Evolutionary conservation across 1,140 invertebrate genomes (phyloP), one percentile per base, ranked within the genome.

Genomic region (Leptoteleia sp.): DNA sequence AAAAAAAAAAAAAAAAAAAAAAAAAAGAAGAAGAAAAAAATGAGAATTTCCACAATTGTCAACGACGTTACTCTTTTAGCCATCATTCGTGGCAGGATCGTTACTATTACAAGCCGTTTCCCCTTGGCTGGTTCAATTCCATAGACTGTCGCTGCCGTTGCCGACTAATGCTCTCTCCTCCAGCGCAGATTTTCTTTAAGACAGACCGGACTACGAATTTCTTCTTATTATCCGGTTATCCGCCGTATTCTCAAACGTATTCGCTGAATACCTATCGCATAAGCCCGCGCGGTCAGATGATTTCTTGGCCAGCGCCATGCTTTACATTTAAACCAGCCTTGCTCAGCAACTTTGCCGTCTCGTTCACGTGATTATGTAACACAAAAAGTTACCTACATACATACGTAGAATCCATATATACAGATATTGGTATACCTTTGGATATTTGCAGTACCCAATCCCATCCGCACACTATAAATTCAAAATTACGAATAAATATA

Each of bases 191-290:
- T 80, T 67, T 62, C 48, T 57, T 38, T 43, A 47, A 43, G 54
- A 48, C 68, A 57, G 29, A 79, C 79, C 48, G 19, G 61, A 35
- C 48, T 40, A 62, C 78, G 72, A 82, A 86, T 82, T 81, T 81
- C 64, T 71, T 81, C 76, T 84, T 79, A 82, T 84, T 83, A 84
- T 83, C 65, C 68, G 57, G 50, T 70, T 81, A 68, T 59, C 45
- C 67, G 42, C 35, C 31, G 37, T 65, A 31, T 38, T 83, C 61
- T 62, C 31, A 45, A 54, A 59, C 48, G 50, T 79, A 76, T 78
- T 61, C 59, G 55, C 37, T 67, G 62, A 73, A 81, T 75, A 67
- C 59, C 72, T 71, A 71, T 59, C 38, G 38, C 35, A 15, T 37
- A 37, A 37, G 35, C 35, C 7, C 35, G 57, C 50, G 19, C 33